phyloP scores from a whole-genome alignment of 1,140 invertebrate species.

The Ostrea denselamellosa region DNA sequence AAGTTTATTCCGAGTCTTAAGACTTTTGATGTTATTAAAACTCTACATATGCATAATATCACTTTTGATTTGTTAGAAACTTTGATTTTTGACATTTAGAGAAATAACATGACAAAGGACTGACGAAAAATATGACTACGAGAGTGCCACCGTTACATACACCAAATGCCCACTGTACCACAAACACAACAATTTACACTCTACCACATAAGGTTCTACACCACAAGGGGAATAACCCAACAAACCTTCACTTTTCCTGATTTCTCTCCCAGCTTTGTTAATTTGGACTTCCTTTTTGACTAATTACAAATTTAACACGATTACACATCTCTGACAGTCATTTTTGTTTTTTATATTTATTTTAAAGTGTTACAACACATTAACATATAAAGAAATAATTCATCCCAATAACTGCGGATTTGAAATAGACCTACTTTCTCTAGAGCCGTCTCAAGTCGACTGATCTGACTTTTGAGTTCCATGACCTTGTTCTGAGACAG shows the following conservation, averaged over 20 bases:
- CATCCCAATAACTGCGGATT: not conserved
- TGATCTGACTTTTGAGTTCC: conserved; percentile 62
- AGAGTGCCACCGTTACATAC: not conserved
- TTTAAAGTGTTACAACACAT: not conserved
- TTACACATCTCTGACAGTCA: not conserved
- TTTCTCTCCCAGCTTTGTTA: not conserved
- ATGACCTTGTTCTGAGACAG: conserved; percentile 58
- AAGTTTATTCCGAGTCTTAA: too few species aligned
- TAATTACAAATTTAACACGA: conserved; percentile 1
- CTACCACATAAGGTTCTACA: not conserved
- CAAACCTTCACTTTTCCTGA: not conserved
- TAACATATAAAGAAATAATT: not conserved
- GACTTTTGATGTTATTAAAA: too few species aligned
- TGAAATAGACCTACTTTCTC: conserved; percentile 68
- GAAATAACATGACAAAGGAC: not conserved
- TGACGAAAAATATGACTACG: not conserved
- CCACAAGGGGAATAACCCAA: conserved; percentile 9
- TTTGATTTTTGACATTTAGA: not conserved
- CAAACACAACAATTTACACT: not conserved
- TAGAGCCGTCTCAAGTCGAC: conserved; percentile 64
- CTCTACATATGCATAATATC: too few species aligned
- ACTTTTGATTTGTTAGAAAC: not conserved
- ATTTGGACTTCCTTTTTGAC: not conserved
- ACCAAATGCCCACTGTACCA: not conserved
- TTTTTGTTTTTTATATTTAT: not conserved